Percentiles rank a stretch among this genome's conserved stretches.
These are phyloP conservation scores for Apogon hyalosoma DNA, from an alignment of 2,797 vertebrate genomes.

Conservation along the genomic window DNA sequence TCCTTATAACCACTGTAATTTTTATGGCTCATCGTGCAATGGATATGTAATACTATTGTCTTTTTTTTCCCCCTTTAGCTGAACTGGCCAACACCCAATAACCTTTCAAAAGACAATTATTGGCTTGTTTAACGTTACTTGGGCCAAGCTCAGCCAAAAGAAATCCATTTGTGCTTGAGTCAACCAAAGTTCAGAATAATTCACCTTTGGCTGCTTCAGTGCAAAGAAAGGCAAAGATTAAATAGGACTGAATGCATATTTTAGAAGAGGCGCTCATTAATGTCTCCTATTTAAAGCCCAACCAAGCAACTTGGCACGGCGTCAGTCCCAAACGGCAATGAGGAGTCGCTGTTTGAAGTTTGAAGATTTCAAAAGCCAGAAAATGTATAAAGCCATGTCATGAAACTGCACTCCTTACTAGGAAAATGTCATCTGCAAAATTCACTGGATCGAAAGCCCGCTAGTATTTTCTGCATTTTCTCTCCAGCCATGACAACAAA, in stretches of 20 bases:
- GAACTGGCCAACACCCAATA: conserved; percentile 47
- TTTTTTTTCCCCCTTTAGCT: conserved; percentile 27
- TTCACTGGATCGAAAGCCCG: not conserved
- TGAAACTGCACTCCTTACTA: too few species aligned
- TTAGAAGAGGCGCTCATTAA: conserved; percentile 62
- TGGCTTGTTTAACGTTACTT: conserved; percentile 47
- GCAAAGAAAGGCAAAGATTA: conserved; percentile 53
- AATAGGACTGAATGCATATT: conserved; percentile 64
- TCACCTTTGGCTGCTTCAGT: conserved; percentile 44
- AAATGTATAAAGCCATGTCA: conserved; percentile 41
- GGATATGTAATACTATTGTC: conserved; percentile 46
- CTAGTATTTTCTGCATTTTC: conserved; percentile 5
- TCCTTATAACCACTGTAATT: conserved; percentile 43
- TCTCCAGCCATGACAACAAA: not conserved
- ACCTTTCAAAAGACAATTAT: conserved; percentile 55
- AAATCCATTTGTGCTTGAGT: conserved; percentile 51
- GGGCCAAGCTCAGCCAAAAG: conserved; percentile 37
- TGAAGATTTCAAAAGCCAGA: conserved; percentile 43
- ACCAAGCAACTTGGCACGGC: conserved; percentile 36
- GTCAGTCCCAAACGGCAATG: conserved; percentile 50
- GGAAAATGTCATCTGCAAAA: conserved; percentile 23
- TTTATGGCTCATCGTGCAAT: conserved; percentile 43
- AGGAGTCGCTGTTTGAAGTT: conserved; percentile 52
- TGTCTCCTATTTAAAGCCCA: conserved; percentile 65
- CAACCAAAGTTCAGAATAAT: conserved; percentile 63